Percentiles rank a stretch among this genome's conserved stretches.
Conservation (phyloP, 2,888 invertebrate genomes). For the Trichacis sp. region DNA sequence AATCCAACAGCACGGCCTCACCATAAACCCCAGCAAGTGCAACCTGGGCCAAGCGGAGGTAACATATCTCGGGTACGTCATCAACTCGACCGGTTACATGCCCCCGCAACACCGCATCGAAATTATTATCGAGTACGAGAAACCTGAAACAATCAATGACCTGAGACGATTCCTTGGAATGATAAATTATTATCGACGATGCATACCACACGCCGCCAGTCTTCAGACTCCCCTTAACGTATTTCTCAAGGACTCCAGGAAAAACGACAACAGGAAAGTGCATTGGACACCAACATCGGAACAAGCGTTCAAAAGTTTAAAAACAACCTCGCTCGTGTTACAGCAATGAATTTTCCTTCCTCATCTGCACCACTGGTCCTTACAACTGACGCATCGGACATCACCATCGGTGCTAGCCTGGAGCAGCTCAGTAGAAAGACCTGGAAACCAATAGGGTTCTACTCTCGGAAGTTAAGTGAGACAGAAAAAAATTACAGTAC, state of each 20-base stretch:
- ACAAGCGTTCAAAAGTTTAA: slow-evolving; percentile 16
- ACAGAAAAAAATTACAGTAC: slow-evolving; percentile 23
- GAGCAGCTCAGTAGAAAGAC: slow-evolving; percentile 19
- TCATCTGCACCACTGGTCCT: slow-evolving; percentile 2
- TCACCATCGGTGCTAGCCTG: slow-evolving; percentile 33
- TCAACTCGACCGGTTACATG: slow-evolving; percentile 1
- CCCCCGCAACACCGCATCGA: slow-evolving; percentile 9
- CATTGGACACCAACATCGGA: slow-evolving; percentile 15
- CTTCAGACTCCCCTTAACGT: slow-evolving; percentile 24
- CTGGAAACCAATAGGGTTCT: slow-evolving; percentile 32
- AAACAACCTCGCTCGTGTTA: not conserved
- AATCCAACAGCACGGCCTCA: slow-evolving; percentile 2
- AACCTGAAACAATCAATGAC: not conserved
- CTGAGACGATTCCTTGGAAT: slow-evolving; percentile 22
- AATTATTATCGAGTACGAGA: not conserved
- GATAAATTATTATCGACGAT: slow-evolving; percentile 28
- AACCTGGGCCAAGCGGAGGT: slow-evolving; percentile 7
- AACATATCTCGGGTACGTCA: slow-evolving; percentile 15
- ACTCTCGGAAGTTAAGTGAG: slow-evolving; percentile 15
- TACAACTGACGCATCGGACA: slow-evolving; percentile 27
- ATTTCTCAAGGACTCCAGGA: slow-evolving; percentile 19
- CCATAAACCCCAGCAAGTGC: slow-evolving; percentile 13
- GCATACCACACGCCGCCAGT: slow-evolving; percentile 20
- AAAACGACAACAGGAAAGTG: slow-evolving; percentile 29
- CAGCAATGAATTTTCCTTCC: not conserved